A percentile compares a stretch with the other conserved stretches of the same genome.
phyloP scores from a whole-genome alignment of 2,888 invertebrate species.

The Arrhopalites spinosus region DNA sequence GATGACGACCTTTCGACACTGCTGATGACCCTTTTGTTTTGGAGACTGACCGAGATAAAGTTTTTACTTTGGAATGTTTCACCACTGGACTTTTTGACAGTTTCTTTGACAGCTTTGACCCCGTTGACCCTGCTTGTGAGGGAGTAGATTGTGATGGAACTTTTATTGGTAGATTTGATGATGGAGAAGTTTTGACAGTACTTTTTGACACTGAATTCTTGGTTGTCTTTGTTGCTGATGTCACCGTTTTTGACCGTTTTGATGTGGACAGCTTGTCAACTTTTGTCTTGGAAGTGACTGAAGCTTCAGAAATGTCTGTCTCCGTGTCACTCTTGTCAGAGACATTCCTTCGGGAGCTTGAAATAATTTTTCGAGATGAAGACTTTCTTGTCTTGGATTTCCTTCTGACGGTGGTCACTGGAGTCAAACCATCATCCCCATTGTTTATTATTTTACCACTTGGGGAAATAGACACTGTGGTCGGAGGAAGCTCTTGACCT shows the following conservation, averaged over 20 bases:
- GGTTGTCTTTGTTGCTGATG: no score
- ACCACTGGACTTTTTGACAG: no score
- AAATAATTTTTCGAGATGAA: background rate
- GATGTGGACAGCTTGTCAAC: background rate
- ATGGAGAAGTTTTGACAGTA: slow-evolving; percentile 3
- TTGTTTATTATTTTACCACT: background rate
- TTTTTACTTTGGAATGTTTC: background rate
- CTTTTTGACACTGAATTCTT: background rate
- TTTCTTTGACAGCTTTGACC: no score
- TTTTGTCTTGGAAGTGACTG: background rate
- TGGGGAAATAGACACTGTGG: no score
- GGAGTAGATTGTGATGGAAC: background rate
- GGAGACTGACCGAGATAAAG: background rate
- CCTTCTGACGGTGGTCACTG: background rate
- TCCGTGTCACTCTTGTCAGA: background rate
- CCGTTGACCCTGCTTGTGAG: no score
- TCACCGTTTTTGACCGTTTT: no score
- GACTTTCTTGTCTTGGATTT: background rate
- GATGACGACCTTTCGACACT: background rate
- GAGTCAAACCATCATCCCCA: background rate
- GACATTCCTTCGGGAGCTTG: background rate
- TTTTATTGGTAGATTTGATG: no score
- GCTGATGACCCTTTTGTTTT: background rate
- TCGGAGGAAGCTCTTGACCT: no score
- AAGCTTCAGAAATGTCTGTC: background rate